Percentiles rank a stretch among this genome's conserved stretches.
These are phyloP conservation scores for Verasper variegatus DNA, from an alignment of 2,113 vertebrate genomes.

Conservation along the genomic window DNA sequence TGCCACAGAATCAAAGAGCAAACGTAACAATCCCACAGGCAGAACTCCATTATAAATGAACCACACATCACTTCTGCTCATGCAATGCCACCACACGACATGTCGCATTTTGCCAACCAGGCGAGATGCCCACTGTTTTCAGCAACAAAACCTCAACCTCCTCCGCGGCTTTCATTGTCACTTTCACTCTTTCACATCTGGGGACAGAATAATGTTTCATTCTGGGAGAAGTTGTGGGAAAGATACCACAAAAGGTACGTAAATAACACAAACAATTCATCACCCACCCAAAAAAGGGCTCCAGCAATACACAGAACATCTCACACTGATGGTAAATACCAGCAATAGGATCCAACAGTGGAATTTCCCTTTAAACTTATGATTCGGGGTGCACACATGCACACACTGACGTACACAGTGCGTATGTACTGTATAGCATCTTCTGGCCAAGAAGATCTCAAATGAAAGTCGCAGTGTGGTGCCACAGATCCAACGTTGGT, in stretches of 20 bases:
- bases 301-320: conserved; percentile 15
- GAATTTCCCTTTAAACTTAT: too few relatives aligned
- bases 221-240: conserved; percentile 9
- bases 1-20: neutral
- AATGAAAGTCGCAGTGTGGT: too few relatives aligned
- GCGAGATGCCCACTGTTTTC: conserved; percentile 25
- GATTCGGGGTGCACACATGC: neutral
- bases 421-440: too few relatives aligned
- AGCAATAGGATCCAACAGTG: neutral
- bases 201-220: conserved; percentile 7
- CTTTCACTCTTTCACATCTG: conserved; percentile 27
- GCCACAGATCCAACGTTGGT: too few relatives aligned
- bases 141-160: conserved; percentile 38
- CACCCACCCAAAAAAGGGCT: conserved; percentile 1
- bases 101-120: conserved; percentile 10
- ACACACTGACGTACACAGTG: too few relatives aligned
- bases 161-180: conserved; percentile 13
- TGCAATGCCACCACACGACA: conserved; percentile 10
- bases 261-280: conserved; percentile 30
- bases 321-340: conserved; percentile 4
- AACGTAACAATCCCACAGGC: conserved; percentile 1
- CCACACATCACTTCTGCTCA: conserved; percentile 14
- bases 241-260: conserved; percentile 19
- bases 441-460: too few relatives aligned
- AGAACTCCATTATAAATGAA: conserved; percentile 27